Conservation (phyloP, 2,113 vertebrate species). For the Catharus bicknelli region DNA sequence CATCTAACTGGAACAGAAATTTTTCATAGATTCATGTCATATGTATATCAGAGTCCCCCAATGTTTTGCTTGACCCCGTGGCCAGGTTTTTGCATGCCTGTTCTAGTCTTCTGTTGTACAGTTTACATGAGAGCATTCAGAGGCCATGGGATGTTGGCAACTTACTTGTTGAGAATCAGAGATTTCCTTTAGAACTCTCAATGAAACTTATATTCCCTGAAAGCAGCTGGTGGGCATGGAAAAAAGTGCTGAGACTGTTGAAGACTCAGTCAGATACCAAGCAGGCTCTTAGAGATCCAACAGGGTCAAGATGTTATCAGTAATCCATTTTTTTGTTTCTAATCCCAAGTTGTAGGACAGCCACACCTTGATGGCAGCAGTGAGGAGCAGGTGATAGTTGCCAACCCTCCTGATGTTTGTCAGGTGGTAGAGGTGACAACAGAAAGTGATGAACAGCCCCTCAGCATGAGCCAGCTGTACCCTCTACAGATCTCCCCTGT, state of each 20-base stretch:
- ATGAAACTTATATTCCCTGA: background rate
- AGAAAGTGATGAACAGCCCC: conserved; percentile 92
- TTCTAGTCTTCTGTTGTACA: background rate
- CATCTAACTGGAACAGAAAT: background rate
- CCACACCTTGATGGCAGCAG: conserved; percentile 69
- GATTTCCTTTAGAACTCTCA: background rate
- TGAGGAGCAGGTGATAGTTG: conserved; percentile 88
- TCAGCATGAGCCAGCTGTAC: conserved; percentile 91
- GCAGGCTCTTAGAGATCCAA: background rate
- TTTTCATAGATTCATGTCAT: background rate
- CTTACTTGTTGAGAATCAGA: background rate
- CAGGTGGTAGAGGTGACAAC: conserved; percentile 97
- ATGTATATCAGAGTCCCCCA: background rate
- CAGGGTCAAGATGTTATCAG: fast-evolving
- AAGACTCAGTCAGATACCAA: background rate
- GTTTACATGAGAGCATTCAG: background rate
- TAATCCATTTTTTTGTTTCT: conserved; percentile 27
- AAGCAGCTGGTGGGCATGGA: background rate
- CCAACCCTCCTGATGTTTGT: conserved; percentile 92
- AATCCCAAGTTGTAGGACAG: conserved; percentile 74
- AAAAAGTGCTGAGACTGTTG: background rate
- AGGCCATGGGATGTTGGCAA: background rate
- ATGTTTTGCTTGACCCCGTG: background rate
- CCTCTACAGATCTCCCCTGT: conserved; percentile 96
- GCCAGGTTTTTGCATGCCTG: background rate